These are phyloP conservation scores for Podocnemis expansa DNA, from an alignment of 2,113 vertebrate genomes.

Conservation along the genomic window DNA sequence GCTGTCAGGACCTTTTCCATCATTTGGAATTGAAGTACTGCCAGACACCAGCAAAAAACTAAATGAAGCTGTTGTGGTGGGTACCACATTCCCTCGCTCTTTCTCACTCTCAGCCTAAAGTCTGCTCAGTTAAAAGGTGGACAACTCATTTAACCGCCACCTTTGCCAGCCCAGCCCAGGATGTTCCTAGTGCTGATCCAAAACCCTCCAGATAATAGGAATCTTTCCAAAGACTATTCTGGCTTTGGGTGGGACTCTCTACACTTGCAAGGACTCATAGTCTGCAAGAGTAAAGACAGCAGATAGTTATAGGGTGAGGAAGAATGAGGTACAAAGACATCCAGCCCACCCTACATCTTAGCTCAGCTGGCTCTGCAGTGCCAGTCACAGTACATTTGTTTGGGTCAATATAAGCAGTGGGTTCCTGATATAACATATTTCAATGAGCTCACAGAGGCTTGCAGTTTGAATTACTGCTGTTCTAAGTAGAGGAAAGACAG, in stretches of 20 bases:
- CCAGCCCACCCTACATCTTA: constrained; percentile 12
- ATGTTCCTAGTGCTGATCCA: background rate
- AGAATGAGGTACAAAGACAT: constrained; percentile 48
- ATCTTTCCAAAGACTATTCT: background rate
- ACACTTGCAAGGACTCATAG: background rate
- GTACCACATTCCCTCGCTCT: background rate
- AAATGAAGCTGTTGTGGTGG: background rate
- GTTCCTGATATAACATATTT: background rate
- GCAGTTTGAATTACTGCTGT: constrained; percentile 18
- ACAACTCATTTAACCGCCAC: constrained; percentile 17
- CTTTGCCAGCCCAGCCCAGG: background rate
- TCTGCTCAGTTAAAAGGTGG: background rate
- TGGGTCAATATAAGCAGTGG: background rate
- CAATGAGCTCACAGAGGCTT: background rate
- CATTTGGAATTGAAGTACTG: background rate
- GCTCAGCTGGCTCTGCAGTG: background rate
- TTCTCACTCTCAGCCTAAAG: background rate
- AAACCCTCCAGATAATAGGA: background rate
- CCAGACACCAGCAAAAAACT: background rate
- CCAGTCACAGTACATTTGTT: constrained; percentile 42
- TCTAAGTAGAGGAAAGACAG: constrained; percentile 19
- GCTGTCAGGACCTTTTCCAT: background rate
- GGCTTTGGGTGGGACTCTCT: background rate
- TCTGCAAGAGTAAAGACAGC: background rate
- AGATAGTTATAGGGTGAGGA: constrained; percentile 2